Conservation (phyloP, 2,113 vertebrate genomes). For the Corydoras maculifer region DNA sequence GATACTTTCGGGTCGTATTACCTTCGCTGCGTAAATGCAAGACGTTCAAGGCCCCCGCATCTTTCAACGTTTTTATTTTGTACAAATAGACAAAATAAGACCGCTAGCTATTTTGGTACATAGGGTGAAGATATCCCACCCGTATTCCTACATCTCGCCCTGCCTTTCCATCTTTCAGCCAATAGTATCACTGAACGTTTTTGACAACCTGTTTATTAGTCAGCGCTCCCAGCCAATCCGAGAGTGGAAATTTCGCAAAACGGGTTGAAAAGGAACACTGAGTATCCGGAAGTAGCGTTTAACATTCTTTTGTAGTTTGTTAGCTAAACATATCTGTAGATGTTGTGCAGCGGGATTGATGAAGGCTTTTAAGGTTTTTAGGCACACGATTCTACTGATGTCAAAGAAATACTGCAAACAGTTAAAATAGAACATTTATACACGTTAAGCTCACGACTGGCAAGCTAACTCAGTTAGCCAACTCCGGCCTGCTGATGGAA, state of each 20-base stretch:
- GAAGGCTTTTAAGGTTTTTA: neutral
- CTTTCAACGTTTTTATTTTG: neutral
- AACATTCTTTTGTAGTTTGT: neutral
- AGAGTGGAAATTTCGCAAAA: neutral
- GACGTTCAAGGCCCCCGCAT: neutral
- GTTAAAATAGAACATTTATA: neutral
- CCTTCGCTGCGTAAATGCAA: neutral
- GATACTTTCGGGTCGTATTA: too few relatives aligned
- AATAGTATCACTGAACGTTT: neutral
- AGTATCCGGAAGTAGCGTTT: conserved; percentile 8
- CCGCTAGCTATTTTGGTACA: too few relatives aligned
- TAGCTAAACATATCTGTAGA: neutral
- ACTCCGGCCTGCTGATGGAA: conserved; percentile 8
- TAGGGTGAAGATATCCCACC: neutral
- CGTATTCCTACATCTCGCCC: neutral
- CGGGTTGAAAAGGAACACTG: conserved; percentile 2
- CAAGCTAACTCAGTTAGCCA: neutral
- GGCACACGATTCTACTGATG: neutral
- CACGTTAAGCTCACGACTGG: neutral
- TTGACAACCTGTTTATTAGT: neutral
- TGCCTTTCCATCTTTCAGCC: neutral
- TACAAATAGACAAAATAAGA: conserved; percentile 3
- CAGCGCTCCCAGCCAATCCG: neutral
- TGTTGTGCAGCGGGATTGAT: neutral
- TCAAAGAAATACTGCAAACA: neutral